Evolutionary conservation across 2,888 invertebrate genomes (phyloP).

Genomic region (Drosophila antonietae): DNA sequence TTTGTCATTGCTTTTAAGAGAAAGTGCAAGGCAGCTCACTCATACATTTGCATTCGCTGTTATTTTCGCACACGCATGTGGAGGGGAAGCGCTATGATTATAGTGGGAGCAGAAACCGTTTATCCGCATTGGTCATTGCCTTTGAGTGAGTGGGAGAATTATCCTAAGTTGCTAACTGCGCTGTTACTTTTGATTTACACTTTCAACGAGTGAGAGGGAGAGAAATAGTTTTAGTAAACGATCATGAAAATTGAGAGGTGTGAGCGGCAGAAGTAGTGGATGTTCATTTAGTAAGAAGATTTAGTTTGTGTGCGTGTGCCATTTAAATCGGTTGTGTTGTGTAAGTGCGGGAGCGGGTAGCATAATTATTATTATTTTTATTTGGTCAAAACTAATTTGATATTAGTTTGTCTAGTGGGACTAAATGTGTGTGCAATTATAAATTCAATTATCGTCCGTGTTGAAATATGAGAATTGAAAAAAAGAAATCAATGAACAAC

Average conservation of each 20-base stretch:
- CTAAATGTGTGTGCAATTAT: no score
- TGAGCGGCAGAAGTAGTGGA: neutral
- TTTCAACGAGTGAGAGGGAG: neutral
- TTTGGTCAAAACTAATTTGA: neutral
- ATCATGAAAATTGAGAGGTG: neutral
- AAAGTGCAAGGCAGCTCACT: neutral
- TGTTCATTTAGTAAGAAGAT: neutral
- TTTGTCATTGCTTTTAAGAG: neutral
- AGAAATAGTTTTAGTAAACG: neutral
- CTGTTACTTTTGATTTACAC: neutral
- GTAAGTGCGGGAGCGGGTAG: neutral
- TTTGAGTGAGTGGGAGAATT: neutral
- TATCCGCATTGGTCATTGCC: neutral
- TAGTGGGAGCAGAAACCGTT: neutral
- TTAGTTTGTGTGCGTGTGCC: neutral
- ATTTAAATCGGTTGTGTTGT: neutral
- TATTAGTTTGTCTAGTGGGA: neutral
- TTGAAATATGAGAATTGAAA: no score
- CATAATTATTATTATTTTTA: neutral
- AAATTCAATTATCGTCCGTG: no score
- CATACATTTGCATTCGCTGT: neutral
- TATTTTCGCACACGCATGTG: neutral
- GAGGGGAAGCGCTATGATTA: neutral
- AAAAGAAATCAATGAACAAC: no score
- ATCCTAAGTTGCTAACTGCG: neutral